phyloP scores from a whole-genome alignment of 2,797 vertebrate species.

The Odontamblyopus lacepedii region DNA sequence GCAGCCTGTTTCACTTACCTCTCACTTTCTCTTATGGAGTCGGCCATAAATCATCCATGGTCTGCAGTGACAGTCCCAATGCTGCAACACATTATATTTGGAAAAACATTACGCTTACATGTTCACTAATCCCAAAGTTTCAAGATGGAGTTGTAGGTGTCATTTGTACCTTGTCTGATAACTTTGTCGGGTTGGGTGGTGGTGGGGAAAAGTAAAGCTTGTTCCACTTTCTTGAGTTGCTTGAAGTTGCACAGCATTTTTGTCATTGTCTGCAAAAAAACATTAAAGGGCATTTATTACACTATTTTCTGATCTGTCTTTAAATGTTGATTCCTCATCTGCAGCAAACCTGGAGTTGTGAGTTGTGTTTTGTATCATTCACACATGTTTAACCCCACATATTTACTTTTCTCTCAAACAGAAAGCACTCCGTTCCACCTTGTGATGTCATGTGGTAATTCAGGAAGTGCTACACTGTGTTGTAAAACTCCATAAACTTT shows the following conservation, averaged over 20 bases:
- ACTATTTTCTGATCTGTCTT: too few species aligned
- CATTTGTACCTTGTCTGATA: slow-evolving; percentile 35
- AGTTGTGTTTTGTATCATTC: too few species aligned
- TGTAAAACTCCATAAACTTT: too few species aligned
- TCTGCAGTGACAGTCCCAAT: slow-evolving; percentile 63
- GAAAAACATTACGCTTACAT: slow-evolving; percentile 55
- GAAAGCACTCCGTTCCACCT: too few species aligned
- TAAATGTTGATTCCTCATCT: too few species aligned
- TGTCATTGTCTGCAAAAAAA: neutral
- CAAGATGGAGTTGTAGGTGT: slow-evolving; percentile 33
- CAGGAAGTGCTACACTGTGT: too few species aligned
- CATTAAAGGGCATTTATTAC: too few species aligned
- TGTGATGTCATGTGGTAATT: too few species aligned
- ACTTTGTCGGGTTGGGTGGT: slow-evolving; percentile 40
- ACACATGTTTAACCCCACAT: too few species aligned
- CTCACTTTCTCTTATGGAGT: slow-evolving; percentile 40
- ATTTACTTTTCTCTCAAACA: too few species aligned
- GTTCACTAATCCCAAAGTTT: slow-evolving; percentile 43
- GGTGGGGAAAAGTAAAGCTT: slow-evolving; percentile 22
- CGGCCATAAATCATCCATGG: slow-evolving; percentile 69
- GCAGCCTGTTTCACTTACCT: slow-evolving; percentile 49
- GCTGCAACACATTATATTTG: slow-evolving; percentile 51
- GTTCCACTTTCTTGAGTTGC: slow-evolving; percentile 15
- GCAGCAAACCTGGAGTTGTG: too few species aligned
- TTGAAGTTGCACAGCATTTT: slow-evolving; percentile 1